Evolutionary conservation across 2,113 vertebrate species (phyloP), one percentile per base, ranked within the genome.

Genomic region (Mormoops blainvillei): DNA sequence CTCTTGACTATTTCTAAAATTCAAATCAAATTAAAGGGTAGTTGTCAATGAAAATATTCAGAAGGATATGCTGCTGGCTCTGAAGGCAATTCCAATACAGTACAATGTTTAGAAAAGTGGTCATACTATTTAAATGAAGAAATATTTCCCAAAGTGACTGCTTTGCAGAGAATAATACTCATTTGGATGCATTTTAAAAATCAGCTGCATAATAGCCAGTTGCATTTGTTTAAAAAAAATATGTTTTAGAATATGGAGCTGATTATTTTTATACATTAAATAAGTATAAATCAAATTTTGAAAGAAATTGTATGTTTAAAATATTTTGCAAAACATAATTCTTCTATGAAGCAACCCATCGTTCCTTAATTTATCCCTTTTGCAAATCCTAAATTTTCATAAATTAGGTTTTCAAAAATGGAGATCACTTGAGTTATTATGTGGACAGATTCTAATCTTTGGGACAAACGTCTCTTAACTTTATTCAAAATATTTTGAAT

Each of bases 181-280:
- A 65, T 67, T n/a, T 80, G 38, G 45, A 41, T 86, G 20, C 19
- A 92, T 58, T 61, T 61, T 31, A 85, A 85, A 83, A 80, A 31
- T 74, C 38, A 9, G 80, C 73, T 96, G 89, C 15, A 56, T 71
- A 71, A 88, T 22, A 84, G 20, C 50, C 19, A 70, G 36, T 50
- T 82, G 41, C 24, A 63, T 70, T 87, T 92, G 52, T 89, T 83
- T 83, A 26, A 58, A 58, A n/a, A 52, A 33, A 94, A 80, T 52
- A 45, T 68, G 10, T 89, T 94, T 94, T 83, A 58, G 12, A 89
- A 73, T 65, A 87, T 77, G 3, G 33, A 92, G 33, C 78, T 77
- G 20, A 89, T 89, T 74, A 12, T 52, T 89, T 86, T 92, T 36
- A 45, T 65, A 41, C 89, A 48, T 84, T 92, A 92, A 92, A 74